Conservation (phyloP, 2,797 vertebrate species). For the Nyctibius grandis region DNA sequence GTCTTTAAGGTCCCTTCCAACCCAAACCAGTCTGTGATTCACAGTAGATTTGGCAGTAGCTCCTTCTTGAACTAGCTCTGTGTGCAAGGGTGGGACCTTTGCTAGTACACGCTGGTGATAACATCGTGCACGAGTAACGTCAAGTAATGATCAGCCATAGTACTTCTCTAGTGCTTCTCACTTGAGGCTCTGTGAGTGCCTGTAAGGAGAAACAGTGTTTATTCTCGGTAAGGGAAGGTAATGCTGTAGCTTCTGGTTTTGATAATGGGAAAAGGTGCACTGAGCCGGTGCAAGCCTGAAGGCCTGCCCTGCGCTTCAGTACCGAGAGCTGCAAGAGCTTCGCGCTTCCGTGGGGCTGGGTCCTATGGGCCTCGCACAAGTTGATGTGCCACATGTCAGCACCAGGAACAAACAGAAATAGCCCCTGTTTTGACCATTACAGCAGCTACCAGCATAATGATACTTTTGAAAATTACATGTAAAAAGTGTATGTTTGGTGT, state of each 20-base stretch:
- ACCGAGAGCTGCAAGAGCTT: not conserved
- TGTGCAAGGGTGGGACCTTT: not conserved
- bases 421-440: not conserved
- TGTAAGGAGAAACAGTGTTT: not conserved
- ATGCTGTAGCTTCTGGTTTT: not conserved
- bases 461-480: not conserved
- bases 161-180: not conserved
- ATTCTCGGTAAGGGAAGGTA: not conserved
- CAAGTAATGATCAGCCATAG: not conserved
- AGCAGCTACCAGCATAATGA: not conserved
- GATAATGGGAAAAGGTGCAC: not conserved
- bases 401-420: not conserved
- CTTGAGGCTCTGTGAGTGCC: not conserved
- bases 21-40: no score
- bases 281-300: not conserved
- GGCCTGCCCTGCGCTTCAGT: not conserved
- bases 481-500: not conserved
- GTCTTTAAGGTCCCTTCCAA: no score
- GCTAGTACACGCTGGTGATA: not conserved
- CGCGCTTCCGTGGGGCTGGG: not conserved
- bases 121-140: fast-evolving
- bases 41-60: not conserved
- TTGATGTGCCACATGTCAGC: not conserved
- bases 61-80: not conserved
- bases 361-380: fast-evolving